A percentile compares a stretch with the other conserved stretches of the same genome.
phyloP scores from a whole-genome alignment of 2,797 vertebrate genomes.

The Cryptoprocta ferox region DNA sequence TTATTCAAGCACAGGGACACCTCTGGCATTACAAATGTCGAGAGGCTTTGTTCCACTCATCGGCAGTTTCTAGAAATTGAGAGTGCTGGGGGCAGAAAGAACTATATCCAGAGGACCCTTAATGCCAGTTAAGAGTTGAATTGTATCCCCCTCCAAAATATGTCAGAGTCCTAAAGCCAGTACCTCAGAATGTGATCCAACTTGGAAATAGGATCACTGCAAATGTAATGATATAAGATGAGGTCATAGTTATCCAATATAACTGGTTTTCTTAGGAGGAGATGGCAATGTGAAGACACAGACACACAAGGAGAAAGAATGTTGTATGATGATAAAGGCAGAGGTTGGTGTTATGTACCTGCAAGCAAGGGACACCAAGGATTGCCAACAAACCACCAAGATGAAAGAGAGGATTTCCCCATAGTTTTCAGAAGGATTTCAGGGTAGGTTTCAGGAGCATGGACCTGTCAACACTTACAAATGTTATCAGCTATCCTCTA shows the following conservation, averaged over 20 bases:
- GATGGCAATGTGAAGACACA: background rate
- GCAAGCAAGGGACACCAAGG: background rate
- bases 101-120: background rate
- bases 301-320: background rate
- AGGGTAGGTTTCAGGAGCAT: background rate
- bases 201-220: background rate
- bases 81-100: background rate
- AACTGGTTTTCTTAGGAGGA: background rate
- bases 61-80: background rate
- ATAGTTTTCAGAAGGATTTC: background rate
- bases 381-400: background rate
- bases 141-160: background rate
- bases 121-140: background rate
- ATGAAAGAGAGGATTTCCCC: background rate
- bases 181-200: background rate
- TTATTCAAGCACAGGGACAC: background rate
- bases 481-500: background rate
- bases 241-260: background rate
- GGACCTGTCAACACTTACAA: background rate
- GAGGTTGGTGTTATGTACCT: fast-evolving
- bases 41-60: conserved; percentile 12
- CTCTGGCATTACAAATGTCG: background rate
- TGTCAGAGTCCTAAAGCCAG: background rate
- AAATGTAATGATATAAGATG: background rate
- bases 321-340: background rate